Evolutionary conservation across 2,113 vertebrate species (phyloP).

Genomic region (Coreoperca whiteheadi): DNA sequence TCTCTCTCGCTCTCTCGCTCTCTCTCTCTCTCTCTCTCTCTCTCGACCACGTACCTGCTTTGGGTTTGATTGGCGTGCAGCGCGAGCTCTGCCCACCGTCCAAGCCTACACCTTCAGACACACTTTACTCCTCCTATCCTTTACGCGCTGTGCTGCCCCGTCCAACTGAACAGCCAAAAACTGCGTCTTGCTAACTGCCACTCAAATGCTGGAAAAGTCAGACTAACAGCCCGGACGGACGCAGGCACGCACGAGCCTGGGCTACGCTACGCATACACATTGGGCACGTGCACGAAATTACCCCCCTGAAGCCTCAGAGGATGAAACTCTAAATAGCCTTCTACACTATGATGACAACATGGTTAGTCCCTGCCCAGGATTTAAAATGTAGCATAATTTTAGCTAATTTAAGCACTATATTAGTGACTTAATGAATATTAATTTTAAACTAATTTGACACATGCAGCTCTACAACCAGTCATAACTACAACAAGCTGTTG

Average conservation of each 20-base stretch:
- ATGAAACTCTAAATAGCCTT: not conserved
- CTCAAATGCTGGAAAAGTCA: slow-evolving; percentile 58
- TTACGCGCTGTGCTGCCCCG: slow-evolving; percentile 12
- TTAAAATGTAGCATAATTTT: not conserved
- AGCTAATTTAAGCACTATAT: not conserved
- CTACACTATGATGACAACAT: not conserved
- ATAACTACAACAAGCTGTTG: slow-evolving; percentile 25
- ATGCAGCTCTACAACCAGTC: not conserved
- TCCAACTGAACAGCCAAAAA: slow-evolving; percentile 38
- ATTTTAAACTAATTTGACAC: not conserved
- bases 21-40: slow-evolving; percentile 30
- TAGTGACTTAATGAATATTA: slow-evolving; percentile 25
- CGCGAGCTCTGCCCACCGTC: slow-evolving; percentile 70
- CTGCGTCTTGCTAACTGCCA: slow-evolving; percentile 61
- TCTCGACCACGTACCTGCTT: slow-evolving; percentile 49
- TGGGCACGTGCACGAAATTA: not conserved
- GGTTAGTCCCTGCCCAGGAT: not conserved
- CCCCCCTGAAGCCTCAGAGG: not conserved
- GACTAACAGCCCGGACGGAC: not conserved
- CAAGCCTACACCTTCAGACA: slow-evolving; percentile 1
- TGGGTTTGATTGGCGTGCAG: slow-evolving; percentile 81
- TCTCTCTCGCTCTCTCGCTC: slow-evolving; percentile 21
- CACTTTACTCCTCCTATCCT: slow-evolving; percentile 32
- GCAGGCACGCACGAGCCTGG: not conserved
- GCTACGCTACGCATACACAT: not conserved